These are phyloP conservation scores for Silurus meridionalis DNA, from an alignment of 2,113 vertebrate genomes.

Conservation along the genomic window DNA sequence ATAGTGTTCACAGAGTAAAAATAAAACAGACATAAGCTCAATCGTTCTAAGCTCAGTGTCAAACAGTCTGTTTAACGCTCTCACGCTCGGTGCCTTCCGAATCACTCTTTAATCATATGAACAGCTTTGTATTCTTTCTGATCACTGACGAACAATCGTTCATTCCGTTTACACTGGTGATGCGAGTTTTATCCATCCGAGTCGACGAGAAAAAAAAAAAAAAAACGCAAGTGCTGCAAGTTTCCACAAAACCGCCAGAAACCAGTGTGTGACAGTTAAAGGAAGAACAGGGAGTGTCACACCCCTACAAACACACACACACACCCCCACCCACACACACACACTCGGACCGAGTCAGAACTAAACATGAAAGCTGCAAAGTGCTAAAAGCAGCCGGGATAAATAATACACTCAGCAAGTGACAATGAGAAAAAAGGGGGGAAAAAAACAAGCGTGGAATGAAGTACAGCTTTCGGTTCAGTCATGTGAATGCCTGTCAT, in stretches of 20 bases:
- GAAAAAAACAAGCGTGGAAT: not conserved
- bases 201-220: not conserved
- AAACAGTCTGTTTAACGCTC: not conserved
- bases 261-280: not conserved
- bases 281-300: slow-evolving; percentile 6
- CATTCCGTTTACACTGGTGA: not conserved
- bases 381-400: not conserved
- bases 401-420: not conserved
- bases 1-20: not conserved
- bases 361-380: slow-evolving; percentile 11
- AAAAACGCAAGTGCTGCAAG: not conserved
- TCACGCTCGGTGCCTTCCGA: not conserved
- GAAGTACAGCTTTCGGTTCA: slow-evolving; percentile 23
- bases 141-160: too few relatives aligned
- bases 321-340: too few relatives aligned
- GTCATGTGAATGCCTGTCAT: slow-evolving; percentile 37
- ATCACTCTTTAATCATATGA: not conserved
- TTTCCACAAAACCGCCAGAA: not conserved
- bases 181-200: not conserved
- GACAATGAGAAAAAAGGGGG: not conserved
- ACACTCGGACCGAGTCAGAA: not conserved
- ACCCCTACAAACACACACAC: not conserved
- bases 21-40: not conserved
- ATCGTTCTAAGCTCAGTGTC: not conserved
- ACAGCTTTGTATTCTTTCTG: not conserved